Evolutionary conservation across 2,113 vertebrate species (phyloP).

Genomic region (Peromyscus leucopus): DNA sequence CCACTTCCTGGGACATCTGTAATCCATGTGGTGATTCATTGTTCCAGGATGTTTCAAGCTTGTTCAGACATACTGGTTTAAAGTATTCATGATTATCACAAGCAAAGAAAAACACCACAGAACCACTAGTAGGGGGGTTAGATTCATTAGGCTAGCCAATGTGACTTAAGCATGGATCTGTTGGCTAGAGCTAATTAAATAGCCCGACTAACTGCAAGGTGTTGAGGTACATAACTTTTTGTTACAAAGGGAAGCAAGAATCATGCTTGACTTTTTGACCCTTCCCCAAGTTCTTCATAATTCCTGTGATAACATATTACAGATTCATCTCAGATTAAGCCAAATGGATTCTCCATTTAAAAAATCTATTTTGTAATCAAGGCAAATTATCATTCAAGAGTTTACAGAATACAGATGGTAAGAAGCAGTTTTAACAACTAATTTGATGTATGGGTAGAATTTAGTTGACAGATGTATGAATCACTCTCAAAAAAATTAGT

Average conservation of each 20-base stretch:
- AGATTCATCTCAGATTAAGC: conserved; percentile 56
- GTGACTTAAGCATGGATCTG: background rate
- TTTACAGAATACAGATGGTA: conserved; percentile 75
- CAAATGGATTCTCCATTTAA: conserved; percentile 60
- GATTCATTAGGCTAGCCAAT: background rate
- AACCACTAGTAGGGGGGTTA: background rate
- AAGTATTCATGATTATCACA: background rate
- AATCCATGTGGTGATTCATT: background rate
- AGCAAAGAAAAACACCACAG: background rate
- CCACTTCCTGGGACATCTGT: background rate
- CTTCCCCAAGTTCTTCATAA: conserved; percentile 22
- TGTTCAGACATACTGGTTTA: background rate
- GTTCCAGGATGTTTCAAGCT: background rate
- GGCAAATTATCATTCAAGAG: conserved; percentile 63
- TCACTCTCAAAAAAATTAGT: conserved; percentile 74
- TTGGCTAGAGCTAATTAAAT: background rate
- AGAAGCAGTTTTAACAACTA: conserved; percentile 71
- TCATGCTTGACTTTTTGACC: background rate
- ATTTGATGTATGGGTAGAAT: conserved; percentile 72
- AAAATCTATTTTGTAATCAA: conserved; percentile 70
- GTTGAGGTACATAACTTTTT: background rate
- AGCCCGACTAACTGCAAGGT: background rate
- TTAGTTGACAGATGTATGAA: conserved; percentile 73
- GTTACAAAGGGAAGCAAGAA: background rate
- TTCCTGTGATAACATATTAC: conserved; percentile 47